A percentile compares a stretch with the other conserved stretches of the same genome.
phyloP scores from a whole-genome alignment of 2,113 vertebrate genomes.

The Alexandromys fortis region DNA sequence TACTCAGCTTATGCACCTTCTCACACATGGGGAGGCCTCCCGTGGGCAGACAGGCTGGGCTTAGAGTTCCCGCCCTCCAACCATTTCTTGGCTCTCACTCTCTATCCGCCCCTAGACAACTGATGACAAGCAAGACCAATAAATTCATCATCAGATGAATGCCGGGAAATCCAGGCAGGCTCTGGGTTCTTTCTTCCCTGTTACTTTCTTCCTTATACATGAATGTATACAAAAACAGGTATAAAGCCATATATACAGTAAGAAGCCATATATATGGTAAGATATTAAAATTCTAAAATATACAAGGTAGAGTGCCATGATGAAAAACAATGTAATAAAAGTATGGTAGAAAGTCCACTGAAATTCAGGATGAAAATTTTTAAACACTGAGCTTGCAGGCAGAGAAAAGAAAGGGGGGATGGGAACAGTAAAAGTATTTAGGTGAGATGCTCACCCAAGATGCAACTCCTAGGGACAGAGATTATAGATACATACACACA shows the following conservation, averaged over 20 bases:
- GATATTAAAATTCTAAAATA: neutral
- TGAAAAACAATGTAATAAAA: constrained; percentile 1
- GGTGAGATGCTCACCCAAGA: neutral
- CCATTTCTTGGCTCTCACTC: neutral
- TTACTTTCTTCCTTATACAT: neutral
- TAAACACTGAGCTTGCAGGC: constrained; percentile 18
- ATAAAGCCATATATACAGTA: neutral
- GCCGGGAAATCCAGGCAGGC: neutral
- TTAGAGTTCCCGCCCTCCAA: neutral
- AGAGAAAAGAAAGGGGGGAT: constrained; percentile 13
- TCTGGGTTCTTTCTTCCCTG: neutral
- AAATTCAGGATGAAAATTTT: constrained; percentile 12
- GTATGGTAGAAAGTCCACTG: neutral
- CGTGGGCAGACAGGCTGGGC: neutral
- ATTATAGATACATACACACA: neutral
- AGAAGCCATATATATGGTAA: neutral
- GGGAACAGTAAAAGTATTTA: neutral
- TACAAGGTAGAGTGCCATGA: neutral
- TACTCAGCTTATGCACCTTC: neutral
- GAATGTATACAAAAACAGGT: neutral
- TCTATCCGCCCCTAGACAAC: neutral
- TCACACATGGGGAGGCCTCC: neutral
- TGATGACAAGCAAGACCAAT: neutral
- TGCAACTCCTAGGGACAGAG: neutral
- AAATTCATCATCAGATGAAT: neutral